phyloP scores from a whole-genome alignment of 92 coral and sea anemone genomes.

The Zoanthus sociatus region DNA sequence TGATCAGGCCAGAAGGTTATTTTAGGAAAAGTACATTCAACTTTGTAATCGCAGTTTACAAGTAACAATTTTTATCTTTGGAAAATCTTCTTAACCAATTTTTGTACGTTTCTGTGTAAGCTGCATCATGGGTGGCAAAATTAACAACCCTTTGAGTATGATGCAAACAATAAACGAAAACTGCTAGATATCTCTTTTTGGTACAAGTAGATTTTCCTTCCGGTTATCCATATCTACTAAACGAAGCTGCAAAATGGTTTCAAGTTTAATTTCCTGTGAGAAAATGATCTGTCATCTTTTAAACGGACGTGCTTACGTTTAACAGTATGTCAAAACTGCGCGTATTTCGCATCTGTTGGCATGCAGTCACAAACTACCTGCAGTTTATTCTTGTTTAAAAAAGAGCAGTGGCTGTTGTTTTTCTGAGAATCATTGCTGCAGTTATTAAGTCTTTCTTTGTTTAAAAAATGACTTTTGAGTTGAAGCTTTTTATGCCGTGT shows the following conservation, averaged over 20 bases:
- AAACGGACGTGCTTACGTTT: not conserved
- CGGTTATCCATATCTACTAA: not conserved
- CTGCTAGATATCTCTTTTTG: not conserved
- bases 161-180: not conserved
- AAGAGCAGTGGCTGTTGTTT: not conserved
- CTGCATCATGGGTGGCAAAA: slow-evolving; percentile 11
- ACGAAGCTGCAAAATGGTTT: slow-evolving; percentile 6
- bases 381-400: not conserved
- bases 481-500: not conserved
- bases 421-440: not conserved
- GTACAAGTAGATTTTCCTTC: not conserved
- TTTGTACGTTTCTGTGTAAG: not conserved
- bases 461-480: not conserved
- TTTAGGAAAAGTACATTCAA: no score
- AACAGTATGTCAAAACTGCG: not conserved
- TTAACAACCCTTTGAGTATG: not conserved
- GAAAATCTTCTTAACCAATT: no score
- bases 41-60: no score
- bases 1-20: no score
- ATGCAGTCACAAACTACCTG: not conserved
- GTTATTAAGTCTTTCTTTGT: not conserved
- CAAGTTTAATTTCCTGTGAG: slow-evolving; percentile 23
- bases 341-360: slow-evolving; percentile 25
- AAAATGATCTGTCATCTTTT: slow-evolving; percentile 35
- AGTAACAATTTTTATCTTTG: no score